phyloP scores from a whole-genome alignment of 2,113 vertebrate species.

The Talpa occidentalis region DNA sequence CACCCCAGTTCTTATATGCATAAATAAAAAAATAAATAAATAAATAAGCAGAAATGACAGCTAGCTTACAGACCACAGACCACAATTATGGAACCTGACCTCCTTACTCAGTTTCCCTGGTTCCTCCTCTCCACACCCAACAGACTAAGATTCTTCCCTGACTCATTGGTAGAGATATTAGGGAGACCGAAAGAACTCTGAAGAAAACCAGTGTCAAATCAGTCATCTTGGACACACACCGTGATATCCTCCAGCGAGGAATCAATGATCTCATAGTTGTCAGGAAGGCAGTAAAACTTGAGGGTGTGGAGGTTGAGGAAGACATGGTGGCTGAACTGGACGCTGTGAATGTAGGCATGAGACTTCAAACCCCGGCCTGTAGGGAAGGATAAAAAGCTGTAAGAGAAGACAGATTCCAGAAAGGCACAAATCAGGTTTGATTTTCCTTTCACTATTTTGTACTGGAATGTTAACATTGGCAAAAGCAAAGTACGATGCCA shows the following conservation, averaged over 20 bases:
- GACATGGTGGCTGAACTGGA: constrained; percentile 97
- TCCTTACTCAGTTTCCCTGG: not conserved
- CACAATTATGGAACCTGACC: not conserved
- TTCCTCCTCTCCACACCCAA: not conserved
- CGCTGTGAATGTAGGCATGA: constrained; percentile 98
- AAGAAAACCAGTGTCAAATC: accelerated
- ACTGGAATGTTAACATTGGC: not conserved
- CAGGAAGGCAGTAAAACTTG: constrained; percentile 98
- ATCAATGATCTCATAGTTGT: constrained; percentile 99
- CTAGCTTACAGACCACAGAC: not conserved
- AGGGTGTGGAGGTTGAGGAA: constrained; percentile 98
- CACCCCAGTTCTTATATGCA: no score
- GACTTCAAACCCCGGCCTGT: constrained; percentile 97
- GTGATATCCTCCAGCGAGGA: constrained; percentile 98
- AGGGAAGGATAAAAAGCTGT: not conserved
- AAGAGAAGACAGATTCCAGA: not conserved
- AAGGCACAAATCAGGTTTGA: not conserved
- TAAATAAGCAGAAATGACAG: not conserved
- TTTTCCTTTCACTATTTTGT: not conserved
- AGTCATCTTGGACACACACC: constrained; percentile 79
- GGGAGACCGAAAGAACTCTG: not conserved
- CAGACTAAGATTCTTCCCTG: not conserved
- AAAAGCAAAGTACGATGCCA: not conserved
- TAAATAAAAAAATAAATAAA: not conserved
- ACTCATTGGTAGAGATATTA: not conserved